Evolutionary conservation across 2,888 invertebrate genomes (phyloP), one percentile per base, ranked within the genome.

Genomic region (Suillia variegata): DNA sequence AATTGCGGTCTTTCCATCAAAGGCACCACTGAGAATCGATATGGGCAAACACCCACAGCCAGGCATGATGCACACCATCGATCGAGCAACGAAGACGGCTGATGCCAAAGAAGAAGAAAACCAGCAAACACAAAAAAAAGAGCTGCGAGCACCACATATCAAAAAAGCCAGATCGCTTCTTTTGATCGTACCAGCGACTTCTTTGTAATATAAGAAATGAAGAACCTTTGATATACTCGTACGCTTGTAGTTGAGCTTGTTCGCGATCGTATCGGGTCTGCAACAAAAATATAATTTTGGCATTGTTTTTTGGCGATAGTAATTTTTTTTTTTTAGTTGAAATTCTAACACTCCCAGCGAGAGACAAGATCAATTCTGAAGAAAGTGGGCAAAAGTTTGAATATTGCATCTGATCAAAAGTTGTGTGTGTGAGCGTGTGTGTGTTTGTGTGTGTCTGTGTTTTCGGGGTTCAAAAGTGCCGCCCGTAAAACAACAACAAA

Each of bases 1-100:
- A 74, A 80, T 76, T 76, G 73, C 56, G 73, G 67, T 5, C 17
- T 18, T 17, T 17, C 45, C 38, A n/a, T n/a, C 10, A n/a, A 38
- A n/a, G n/a, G n/a, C n/a, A n/a, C n/a, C n/a, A n/a, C n/a, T 38
- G 38, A 38, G 15, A n/a, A 31, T 31, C 12, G 31, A 6, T 31
- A n/a, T 38, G 4, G 38, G 8, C 38, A 38, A n/a, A 38, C 38
- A 38, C 12, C 13, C 6, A n/a, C n/a, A 13, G 13, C 8, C 5
- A 6, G 13, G 38, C 38, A 38, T 38, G 8, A n/a, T n/a, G n/a
- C n/a, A n/a, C n/a, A n/a, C n/a, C n/a, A n/a, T n/a, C n/a, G n/a
- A n/a, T n/a, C n/a, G n/a, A n/a, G n/a, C n/a, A n/a, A n/a, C n/a
- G 38, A 38, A 4, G 20, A 26, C 33, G 38, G 62, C 61, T 52